Base-by-base conservation (phyloP, 1,140 invertebrate species). In the Orussus abietinus region DNA sequence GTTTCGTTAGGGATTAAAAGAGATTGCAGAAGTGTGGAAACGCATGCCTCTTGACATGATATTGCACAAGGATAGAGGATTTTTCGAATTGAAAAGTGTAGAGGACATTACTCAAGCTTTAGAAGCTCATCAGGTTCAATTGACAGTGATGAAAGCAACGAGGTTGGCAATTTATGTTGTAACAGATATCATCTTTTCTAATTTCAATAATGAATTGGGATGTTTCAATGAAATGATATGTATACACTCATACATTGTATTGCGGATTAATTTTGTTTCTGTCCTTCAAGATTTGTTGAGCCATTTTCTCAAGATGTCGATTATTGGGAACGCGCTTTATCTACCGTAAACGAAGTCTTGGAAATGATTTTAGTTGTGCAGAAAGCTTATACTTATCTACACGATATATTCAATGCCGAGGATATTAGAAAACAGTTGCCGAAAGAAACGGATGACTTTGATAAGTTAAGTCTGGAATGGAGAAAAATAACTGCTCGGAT, bases 371-470 rank as follows among this genome's bases (percentile, higher is more conserved):
- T 88, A 5, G 78, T 75, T 59, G 85, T 89, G 2, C 87, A 90
- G 72, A 69, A 83, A 36, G 80, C 85, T 49, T 90, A 84, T 77
- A 69, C 89, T 26, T 88, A 88, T 61, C 69, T 92, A 15, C 86
- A 90, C 74, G 90, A 85, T 64, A 91, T 92, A 57, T 92, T 93
- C 67, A 74, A 72, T 52, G 84, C 86, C 2, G 88, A 90, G 68
- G 88, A 92, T 64, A 90, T 92, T 39, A 76, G 85, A 54, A 83
- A 86, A 51, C 88, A 92, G 64, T 66, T 93, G 22, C 88, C 88
- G 1, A 75, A 78, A 37, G 89, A 92, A 72, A 79, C 84, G 2
- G 75, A 79, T 54, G 79, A 85, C 53, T 92, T 91, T 73, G 80
- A 86, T 64, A 69, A 74, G 30, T 66, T 92, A 6, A 86, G 85